Evolutionary conservation across 2,113 vertebrate species (phyloP).

Genomic region (Melanotaenia duboulayi): DNA sequence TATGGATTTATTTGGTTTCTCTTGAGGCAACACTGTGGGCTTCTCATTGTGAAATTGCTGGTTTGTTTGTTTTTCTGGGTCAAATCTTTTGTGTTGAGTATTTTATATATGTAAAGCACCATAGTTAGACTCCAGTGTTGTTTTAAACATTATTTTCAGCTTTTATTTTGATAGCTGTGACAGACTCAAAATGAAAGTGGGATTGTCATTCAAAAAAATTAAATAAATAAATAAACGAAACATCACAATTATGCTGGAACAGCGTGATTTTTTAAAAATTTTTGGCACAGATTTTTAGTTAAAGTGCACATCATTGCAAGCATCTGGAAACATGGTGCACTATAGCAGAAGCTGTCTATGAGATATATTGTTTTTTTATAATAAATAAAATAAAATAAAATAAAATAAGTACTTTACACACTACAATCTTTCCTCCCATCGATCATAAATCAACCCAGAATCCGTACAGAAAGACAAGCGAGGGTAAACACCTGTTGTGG

Average conservation of each 20-base stretch:
- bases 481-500: slow-evolving; percentile 80
- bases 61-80: slow-evolving; percentile 32
- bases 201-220: too few relatives aligned
- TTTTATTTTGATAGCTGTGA: background rate
- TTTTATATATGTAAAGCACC: background rate
- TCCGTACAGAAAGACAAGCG: slow-evolving; percentile 62
- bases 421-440: slow-evolving; percentile 57
- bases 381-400: too few relatives aligned
- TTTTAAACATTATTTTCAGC: background rate
- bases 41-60: slow-evolving; percentile 58
- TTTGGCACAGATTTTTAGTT: background rate
- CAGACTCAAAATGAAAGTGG: too few relatives aligned
- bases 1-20: slow-evolving; percentile 59
- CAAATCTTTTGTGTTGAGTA: slow-evolving; percentile 10
- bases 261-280: background rate
- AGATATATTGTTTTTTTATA: too few relatives aligned
- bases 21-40: slow-evolving; percentile 41
- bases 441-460: slow-evolving; percentile 73
- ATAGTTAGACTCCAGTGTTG: background rate
- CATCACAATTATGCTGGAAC: background rate
- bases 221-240: too few relatives aligned
- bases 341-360: too few relatives aligned
- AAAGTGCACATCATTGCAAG: background rate
- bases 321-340: too few relatives aligned
- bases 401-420: slow-evolving; percentile 47